Evolutionary conservation across 2,888 invertebrate species (phyloP), one percentile per base, ranked within the genome.

Genomic region (Patella depressa): DNA sequence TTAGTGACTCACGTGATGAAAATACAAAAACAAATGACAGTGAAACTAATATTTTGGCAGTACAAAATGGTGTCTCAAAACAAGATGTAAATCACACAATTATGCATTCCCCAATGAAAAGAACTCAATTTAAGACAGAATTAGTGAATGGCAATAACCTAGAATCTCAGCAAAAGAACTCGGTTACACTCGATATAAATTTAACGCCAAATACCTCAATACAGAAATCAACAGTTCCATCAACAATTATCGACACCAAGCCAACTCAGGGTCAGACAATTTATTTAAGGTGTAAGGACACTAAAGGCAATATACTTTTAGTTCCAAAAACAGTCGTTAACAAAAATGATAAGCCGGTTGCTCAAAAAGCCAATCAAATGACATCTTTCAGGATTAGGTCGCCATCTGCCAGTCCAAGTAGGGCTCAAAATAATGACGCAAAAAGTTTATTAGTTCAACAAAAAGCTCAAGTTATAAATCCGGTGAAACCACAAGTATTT

Each of bases 291-390:
- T 88, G 88, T 74, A 82, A 83, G 45, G 88, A 88, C 75, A 85
- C 83, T 72, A 83, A 85, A 53, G 89, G 88, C 3, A 87, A 87
- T 76, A 83, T 87, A 2, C 85, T 85, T 78, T 85, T 88, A 15
- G 83, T 89, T 72, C 88, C 88, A 14, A 65, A 65, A 65, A 14
- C 24, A 24, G 24, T 65, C 7, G 24, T 65, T 11, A 65, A 65
- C 7, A 19, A 73, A 2, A 57, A 59, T 54, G n/a, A 14, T 19
- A 19, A 53, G 19, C n/a, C 14, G 4, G 73, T 19, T 14, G 12
- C 17, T 9, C 29, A 73, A n/a, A 53, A 11, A 7, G 54, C 73
- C 24, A 57, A 55, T 34, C 54, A 75, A 53, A 17, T 70, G 45
- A 34, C 53, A 54, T 54, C 34, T 2, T 19, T 54, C 53, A 69